Conservation (phyloP, 2,113 vertebrate genomes). For the Channa maculata region DNA sequence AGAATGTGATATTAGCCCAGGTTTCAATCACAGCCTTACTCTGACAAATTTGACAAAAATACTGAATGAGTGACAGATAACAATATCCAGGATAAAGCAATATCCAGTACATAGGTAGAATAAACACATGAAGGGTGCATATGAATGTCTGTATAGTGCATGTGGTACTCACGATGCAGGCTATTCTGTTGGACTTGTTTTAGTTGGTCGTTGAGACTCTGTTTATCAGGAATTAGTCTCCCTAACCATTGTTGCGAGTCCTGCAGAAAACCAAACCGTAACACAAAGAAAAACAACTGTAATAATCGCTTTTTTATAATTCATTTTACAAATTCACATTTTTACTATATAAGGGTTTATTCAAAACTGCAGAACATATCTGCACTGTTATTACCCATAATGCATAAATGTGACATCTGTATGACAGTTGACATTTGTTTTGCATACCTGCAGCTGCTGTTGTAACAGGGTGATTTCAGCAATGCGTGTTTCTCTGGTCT, state of each 20-base stretch:
- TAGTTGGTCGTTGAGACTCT: slow-evolving; percentile 94
- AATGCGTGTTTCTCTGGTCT: slow-evolving; percentile 93
- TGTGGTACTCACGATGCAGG: slow-evolving; percentile 89
- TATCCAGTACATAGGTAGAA: neutral
- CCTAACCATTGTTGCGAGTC: slow-evolving; percentile 98
- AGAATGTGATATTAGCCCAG: neutral
- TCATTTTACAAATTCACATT: no score
- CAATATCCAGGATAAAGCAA: neutral
- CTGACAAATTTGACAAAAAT: no score
- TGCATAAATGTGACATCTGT: neutral
- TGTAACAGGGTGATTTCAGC: slow-evolving; percentile 97
- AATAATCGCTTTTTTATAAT: neutral
- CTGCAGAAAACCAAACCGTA: slow-evolving; percentile 72
- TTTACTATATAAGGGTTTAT: no score
- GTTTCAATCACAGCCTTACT: neutral
- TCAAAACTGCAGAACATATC: neutral
- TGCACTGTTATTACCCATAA: no score
- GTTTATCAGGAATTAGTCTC: slow-evolving; percentile 96
- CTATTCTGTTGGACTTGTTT: slow-evolving; percentile 98
- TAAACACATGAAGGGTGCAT: neutral
- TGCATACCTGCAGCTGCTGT: slow-evolving; percentile 92
- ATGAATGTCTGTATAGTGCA: neutral
- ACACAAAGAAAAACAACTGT: neutral
- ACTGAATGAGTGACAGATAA: no score
- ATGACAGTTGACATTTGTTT: rapidly evolving